Conservation (phyloP, 2,113 vertebrate species). For the Erythrocebus patas region DNA sequence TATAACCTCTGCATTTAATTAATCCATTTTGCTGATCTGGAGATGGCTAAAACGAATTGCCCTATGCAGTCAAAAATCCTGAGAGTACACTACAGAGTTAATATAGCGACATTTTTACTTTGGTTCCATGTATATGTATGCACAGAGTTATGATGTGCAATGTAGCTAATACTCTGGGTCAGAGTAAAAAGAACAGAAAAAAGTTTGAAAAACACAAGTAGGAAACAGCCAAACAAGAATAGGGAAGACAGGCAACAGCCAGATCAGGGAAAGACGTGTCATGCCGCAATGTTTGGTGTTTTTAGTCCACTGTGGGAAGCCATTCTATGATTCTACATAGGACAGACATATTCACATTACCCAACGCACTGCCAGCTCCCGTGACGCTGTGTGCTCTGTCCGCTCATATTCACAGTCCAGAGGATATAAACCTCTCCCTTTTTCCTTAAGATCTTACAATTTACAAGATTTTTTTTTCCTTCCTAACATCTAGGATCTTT, state of each 20-base stretch:
- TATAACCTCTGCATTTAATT: not conserved
- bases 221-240: not conserved
- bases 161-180: not conserved
- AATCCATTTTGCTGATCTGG: not conserved
- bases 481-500: not conserved
- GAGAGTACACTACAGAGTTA: not conserved
- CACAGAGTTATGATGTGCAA: not conserved
- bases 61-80: not conserved
- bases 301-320: not conserved
- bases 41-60: not conserved
- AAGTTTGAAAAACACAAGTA: not conserved
- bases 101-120: not conserved
- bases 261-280: no score
- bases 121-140: not conserved
- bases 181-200: not conserved
- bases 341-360: no score
- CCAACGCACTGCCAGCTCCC: accelerated
- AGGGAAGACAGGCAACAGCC: not conserved
- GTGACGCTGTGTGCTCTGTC: accelerated
- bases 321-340: accelerated
- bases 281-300: not conserved
- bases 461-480: not conserved
- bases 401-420: not conserved
- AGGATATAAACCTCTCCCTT: accelerated
- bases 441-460: not conserved